Conservation (phyloP, 2,797 vertebrate genomes). For the Poeciliopsis presidionis region DNA sequence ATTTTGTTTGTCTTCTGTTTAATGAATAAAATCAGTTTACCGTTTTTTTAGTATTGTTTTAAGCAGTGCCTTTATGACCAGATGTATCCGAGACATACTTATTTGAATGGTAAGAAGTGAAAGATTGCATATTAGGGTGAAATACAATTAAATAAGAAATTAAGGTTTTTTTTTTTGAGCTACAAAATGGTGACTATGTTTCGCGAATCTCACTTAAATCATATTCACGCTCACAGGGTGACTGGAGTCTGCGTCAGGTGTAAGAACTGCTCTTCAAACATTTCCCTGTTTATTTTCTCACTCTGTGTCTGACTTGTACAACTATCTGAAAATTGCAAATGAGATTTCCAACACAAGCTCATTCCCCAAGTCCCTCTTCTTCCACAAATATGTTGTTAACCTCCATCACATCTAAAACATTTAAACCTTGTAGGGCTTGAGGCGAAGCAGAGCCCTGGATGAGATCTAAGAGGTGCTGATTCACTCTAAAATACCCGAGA, state of each 20-base stretch:
- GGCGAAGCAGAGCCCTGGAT: constrained; percentile 29
- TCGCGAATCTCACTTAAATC: neutral
- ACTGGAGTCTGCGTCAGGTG: neutral
- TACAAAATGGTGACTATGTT: neutral
- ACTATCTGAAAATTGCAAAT: neutral
- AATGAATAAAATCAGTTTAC: neutral
- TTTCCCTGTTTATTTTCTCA: neutral
- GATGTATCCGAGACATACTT: neutral
- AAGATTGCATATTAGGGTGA: neutral
- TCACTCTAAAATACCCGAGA: constrained; percentile 48
- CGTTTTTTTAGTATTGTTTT: neutral
- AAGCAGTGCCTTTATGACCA: neutral
- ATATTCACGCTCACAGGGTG: neutral
- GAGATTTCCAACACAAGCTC: neutral
- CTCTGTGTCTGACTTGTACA: neutral
- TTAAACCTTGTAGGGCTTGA: constrained; percentile 22
- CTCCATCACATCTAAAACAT: constrained; percentile 43
- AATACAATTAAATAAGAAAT: neutral
- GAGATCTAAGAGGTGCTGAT: constrained; percentile 59
- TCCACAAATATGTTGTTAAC: constrained; percentile 41
- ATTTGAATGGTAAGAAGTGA: neutral
- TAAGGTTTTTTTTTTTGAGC: neutral
- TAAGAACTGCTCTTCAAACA: neutral
- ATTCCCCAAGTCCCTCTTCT: constrained; percentile 19
- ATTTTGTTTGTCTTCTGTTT: neutral